Evolutionary conservation across 2,888 invertebrate genomes (phyloP).

Genomic region (Archips crataeganus): DNA sequence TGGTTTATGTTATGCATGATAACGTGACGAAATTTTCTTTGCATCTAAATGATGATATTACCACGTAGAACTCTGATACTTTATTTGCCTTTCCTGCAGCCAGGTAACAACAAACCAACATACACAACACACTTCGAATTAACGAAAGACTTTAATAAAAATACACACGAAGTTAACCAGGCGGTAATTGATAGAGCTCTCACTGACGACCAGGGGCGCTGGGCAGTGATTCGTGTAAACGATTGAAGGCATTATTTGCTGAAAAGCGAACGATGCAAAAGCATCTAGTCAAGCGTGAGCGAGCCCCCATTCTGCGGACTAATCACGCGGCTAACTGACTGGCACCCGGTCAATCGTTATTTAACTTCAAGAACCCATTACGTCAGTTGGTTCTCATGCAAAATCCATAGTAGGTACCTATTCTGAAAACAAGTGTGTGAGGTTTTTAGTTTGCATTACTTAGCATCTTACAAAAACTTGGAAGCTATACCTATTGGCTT

Average conservation of each 20-base stretch:
- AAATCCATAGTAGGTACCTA: background rate
- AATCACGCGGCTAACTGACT: slow-evolving; percentile 70
- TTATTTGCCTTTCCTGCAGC: background rate
- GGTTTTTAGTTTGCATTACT: no score
- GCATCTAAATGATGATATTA: background rate
- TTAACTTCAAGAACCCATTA: slow-evolving; percentile 56
- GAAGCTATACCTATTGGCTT: no score
- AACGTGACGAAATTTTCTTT: background rate
- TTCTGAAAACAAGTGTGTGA: background rate
- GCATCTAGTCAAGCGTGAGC: slow-evolving; percentile 72
- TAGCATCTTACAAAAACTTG: no score
- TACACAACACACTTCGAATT: slow-evolving; percentile 2
- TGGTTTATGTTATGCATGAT: no score
- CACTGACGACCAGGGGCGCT: slow-evolving; percentile 58
- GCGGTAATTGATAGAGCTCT: slow-evolving; percentile 47
- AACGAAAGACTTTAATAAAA: slow-evolving; percentile 19
- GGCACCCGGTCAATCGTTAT: slow-evolving; percentile 63
- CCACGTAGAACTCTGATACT: background rate
- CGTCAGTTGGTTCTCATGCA: background rate
- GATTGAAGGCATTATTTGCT: slow-evolving; percentile 66
- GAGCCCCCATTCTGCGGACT: slow-evolving; percentile 53
- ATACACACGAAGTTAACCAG: slow-evolving; percentile 27
- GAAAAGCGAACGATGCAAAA: slow-evolving; percentile 70
- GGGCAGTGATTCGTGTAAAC: slow-evolving; percentile 76
- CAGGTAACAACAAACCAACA: background rate